These are phyloP conservation scores for Scomber scombrus DNA, from an alignment of 2,113 vertebrate species.

Conservation along the genomic window DNA sequence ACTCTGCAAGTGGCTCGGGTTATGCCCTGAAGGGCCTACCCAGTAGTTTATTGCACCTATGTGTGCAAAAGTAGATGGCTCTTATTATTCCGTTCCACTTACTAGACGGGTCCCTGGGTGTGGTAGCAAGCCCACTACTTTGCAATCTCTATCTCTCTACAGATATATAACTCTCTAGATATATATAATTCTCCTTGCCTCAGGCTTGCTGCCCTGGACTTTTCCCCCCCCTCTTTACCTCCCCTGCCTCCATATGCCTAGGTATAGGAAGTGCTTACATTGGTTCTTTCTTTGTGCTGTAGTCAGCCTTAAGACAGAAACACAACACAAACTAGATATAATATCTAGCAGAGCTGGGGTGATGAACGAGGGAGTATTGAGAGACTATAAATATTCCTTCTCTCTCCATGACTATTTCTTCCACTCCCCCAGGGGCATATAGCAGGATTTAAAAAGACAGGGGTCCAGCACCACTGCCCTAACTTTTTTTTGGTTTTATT, in stretches of 20 bases:
- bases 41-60: slow-evolving; percentile 64
- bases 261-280: slow-evolving; percentile 80
- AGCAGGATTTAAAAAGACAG: slow-evolving; percentile 48
- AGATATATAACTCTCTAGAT: slow-evolving; percentile 67
- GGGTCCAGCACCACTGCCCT: slow-evolving; percentile 24
- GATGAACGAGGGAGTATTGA: slow-evolving; percentile 72
- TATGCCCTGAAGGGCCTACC: slow-evolving; percentile 62
- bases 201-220: slow-evolving; percentile 55
- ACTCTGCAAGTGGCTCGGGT: slow-evolving; percentile 65
- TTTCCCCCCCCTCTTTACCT: slow-evolving; percentile 42
- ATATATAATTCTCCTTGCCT: slow-evolving; percentile 67
- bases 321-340: slow-evolving; percentile 74
- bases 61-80: slow-evolving; percentile 68
- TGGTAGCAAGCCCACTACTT: slow-evolving; percentile 51
- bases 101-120: slow-evolving; percentile 69
- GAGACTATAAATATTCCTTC: slow-evolving; percentile 70
- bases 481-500: slow-evolving; percentile 27
- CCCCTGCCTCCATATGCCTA: slow-evolving; percentile 68
- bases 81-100: slow-evolving; percentile 74
- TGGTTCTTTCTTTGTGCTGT: slow-evolving; percentile 78
- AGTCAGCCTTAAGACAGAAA: slow-evolving; percentile 79
- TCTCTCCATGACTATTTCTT: slow-evolving; percentile 58
- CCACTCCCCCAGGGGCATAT: slow-evolving; percentile 50
- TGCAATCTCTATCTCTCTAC: slow-evolving; percentile 65
- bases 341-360: slow-evolving; percentile 70